Conservation (phyloP, 1,140 invertebrate species). For the Chymomyza costata region DNA sequence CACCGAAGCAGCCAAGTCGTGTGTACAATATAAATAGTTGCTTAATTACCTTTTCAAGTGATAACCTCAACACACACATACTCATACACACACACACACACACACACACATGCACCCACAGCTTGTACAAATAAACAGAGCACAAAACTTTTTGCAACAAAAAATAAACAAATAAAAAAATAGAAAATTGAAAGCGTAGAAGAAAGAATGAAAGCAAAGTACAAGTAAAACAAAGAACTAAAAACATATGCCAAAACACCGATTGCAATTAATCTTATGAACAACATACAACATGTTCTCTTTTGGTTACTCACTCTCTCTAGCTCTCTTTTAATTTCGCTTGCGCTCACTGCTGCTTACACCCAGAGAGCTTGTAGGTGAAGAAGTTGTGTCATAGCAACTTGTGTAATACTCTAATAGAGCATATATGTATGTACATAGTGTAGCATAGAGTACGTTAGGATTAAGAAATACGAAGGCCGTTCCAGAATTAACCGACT, state of each 20-base stretch:
- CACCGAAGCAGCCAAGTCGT: no score
- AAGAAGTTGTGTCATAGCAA: no score
- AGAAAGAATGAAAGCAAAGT: slow-evolving; percentile 6
- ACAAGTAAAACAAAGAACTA: background rate
- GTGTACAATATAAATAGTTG: no score
- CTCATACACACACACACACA: slow-evolving; percentile 1
- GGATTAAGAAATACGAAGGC: no score
- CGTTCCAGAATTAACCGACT: no score
- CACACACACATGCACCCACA: slow-evolving; percentile 3
- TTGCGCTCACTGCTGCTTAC: no score
- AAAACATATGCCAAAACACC: slow-evolving; percentile 72
- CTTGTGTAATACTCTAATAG: no score
- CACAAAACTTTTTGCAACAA: slow-evolving; percentile 19
- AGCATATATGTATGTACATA: no score
- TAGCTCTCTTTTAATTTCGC: no score
- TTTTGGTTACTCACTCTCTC: background rate
- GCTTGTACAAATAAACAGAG: slow-evolving; percentile 25
- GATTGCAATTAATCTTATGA: slow-evolving; percentile 72
- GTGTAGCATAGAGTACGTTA: no score
- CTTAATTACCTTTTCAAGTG: slow-evolving; percentile 66
- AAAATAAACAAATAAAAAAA: slow-evolving; percentile 28
- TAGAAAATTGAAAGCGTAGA: slow-evolving; percentile 11
- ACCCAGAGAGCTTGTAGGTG: no score
- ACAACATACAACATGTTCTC: slow-evolving; percentile 1
- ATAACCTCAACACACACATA: slow-evolving; percentile 29